phyloP scores from a whole-genome alignment of 2,888 invertebrate genomes.

The Gasteruption jaculator region DNA sequence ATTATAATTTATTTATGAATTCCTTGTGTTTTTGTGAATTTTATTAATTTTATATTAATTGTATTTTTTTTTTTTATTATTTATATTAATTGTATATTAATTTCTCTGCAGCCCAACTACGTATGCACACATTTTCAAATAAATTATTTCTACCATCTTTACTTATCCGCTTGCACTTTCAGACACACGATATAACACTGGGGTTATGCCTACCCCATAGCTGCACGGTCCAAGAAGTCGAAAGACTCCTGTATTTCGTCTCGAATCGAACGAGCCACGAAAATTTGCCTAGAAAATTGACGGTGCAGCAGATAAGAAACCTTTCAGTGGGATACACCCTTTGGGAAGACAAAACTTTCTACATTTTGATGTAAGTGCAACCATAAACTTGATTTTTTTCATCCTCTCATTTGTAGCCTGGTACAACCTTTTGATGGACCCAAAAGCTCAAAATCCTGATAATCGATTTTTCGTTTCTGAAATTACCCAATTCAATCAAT shows the following conservation, averaged over 20 bases:
- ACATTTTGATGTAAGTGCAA: slow-evolving; percentile 30
- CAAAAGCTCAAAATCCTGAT: no score
- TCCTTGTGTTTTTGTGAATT: background rate
- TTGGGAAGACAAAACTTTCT: slow-evolving; percentile 31
- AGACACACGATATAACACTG: slow-evolving; percentile 30
- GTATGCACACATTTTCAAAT: background rate
- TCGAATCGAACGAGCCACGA: slow-evolving; percentile 50
- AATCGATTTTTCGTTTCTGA: no score
- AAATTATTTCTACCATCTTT: slow-evolving; percentile 1
- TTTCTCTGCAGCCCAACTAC: background rate
- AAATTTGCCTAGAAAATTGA: slow-evolving; percentile 44
- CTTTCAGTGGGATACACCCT: slow-evolving; percentile 31
- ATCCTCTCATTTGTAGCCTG: no score
- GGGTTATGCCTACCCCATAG: slow-evolving; percentile 54
- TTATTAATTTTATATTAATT: background rate
- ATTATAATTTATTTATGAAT: no score
- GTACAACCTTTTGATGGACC: no score
- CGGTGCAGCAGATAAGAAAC: slow-evolving; percentile 29
- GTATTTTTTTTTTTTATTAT: background rate
- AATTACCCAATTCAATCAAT: no score
- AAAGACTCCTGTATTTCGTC: slow-evolving; percentile 54
- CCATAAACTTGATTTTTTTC: background rate
- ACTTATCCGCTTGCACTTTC: slow-evolving; percentile 3
- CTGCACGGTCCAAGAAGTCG: slow-evolving; percentile 52
- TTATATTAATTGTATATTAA: slow-evolving; percentile 8